phyloP scores from a whole-genome alignment of 2,888 invertebrate species.

The Elmis aenea region DNA sequence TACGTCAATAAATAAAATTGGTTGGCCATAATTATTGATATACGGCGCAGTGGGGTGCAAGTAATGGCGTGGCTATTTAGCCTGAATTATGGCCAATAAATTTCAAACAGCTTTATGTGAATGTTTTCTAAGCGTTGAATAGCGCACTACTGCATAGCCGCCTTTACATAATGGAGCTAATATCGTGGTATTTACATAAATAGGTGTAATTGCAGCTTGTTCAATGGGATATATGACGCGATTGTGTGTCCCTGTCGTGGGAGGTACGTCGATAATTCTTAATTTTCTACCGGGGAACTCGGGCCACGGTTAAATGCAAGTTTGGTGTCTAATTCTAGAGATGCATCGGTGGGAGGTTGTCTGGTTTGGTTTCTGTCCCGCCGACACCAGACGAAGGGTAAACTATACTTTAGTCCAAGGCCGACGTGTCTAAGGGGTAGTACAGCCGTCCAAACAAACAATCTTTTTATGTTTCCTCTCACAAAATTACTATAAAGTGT shows the following conservation, averaged over 20 bases:
- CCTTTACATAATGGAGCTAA: constrained; percentile 8
- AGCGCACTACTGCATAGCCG: constrained; percentile 8
- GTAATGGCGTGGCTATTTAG: constrained; percentile 21
- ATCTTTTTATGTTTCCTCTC: too few relatives aligned
- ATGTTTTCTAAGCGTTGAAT: constrained; percentile 20
- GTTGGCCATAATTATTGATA: constrained; percentile 24
- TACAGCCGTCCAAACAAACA: constrained; percentile 17
- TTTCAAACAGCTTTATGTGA: constrained; percentile 21
- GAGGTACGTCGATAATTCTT: too few relatives aligned
- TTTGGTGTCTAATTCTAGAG: constrained; percentile 23
- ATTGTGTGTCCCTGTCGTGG: too few relatives aligned
- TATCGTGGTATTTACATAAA: constrained; percentile 10
- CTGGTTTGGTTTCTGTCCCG: constrained; percentile 24
- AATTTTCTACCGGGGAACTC: too few relatives aligned
- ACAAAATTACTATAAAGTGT: too few relatives aligned
- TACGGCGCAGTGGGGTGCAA: constrained; percentile 21
- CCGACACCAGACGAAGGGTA: constrained; percentile 26
- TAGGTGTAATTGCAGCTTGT: constrained; percentile 2
- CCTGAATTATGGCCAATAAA: constrained; percentile 25
- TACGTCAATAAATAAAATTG: constrained; percentile 28
- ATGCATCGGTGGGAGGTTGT: constrained; percentile 27
- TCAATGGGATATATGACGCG: too few relatives aligned
- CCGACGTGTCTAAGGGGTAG: constrained; percentile 29
- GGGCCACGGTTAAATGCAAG: too few relatives aligned
- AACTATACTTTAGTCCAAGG: constrained; percentile 31